phyloP scores from a whole-genome alignment of 2,113 vertebrate genomes.

The Colaptes auratus region DNA sequence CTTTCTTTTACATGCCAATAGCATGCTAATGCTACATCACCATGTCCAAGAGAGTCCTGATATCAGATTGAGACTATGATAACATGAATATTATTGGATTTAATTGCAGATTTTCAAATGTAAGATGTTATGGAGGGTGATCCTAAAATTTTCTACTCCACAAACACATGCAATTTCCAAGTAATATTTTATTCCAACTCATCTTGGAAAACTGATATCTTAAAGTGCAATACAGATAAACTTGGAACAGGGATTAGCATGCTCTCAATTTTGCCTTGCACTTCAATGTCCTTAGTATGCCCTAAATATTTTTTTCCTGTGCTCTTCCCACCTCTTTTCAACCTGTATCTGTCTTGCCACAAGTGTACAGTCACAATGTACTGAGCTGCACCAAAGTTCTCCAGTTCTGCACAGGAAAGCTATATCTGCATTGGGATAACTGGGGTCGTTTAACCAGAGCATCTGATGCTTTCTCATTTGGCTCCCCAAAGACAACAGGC shows the following conservation, averaged over 20 bases:
- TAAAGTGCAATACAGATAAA: background rate
- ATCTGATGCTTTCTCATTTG: background rate
- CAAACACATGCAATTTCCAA: background rate
- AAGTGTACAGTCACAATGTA: background rate
- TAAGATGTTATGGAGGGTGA: background rate
- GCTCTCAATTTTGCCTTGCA: background rate
- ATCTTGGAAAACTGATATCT: background rate
- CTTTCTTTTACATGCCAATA: background rate
- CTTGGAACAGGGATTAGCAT: background rate
- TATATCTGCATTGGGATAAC: fast-evolving
- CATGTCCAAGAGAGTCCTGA: background rate
- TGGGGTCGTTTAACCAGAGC: background rate
- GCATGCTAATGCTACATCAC: background rate
- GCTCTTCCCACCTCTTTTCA: background rate
- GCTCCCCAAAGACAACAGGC: background rate
- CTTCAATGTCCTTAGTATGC: background rate
- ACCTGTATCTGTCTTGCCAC: background rate
- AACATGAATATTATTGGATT: background rate
- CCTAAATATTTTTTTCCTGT: background rate
- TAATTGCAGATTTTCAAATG: background rate
- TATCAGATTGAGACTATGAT: background rate
- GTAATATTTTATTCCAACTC: background rate
- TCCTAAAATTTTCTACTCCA: background rate
- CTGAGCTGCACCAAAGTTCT: background rate
- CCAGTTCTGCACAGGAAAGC: background rate